Evolutionary conservation across 2,797 vertebrate species (phyloP).

Genomic region (Eulemur coronatus): DNA sequence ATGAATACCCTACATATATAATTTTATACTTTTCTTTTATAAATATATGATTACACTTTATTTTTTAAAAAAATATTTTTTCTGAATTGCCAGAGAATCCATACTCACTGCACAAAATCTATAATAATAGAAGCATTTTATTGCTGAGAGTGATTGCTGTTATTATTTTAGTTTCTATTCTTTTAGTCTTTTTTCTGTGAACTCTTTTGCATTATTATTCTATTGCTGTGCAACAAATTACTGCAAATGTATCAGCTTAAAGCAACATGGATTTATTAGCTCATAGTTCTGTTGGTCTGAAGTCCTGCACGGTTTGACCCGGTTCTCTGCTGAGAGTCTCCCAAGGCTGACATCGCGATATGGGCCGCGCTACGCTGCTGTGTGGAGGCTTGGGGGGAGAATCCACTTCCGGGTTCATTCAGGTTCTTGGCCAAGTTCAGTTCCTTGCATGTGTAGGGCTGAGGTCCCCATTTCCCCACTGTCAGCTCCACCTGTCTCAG

Average conservation of each 20-base stretch:
- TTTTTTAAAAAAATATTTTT: background rate
- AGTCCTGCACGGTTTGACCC: background rate
- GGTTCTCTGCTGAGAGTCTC: no score
- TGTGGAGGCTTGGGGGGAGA: background rate
- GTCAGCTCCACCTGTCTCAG: background rate
- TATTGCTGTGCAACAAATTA: background rate
- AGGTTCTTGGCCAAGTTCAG: background rate
- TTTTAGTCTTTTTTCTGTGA: background rate
- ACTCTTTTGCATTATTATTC: background rate
- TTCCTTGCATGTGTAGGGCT: no score
- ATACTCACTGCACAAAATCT: background rate
- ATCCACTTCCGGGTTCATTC: background rate
- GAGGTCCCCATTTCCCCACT: background rate
- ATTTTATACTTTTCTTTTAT: background rate
- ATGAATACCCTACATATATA: background rate
- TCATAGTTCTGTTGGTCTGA: background rate
- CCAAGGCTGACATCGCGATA: rapidly evolving
- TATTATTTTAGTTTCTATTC: background rate
- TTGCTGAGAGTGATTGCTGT: background rate
- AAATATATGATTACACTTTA: background rate
- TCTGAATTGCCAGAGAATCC: background rate
- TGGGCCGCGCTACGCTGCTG: background rate
- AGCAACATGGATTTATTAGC: no score
- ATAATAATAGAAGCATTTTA: background rate
- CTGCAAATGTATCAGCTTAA: no score